Evolutionary conservation across 2,797 vertebrate species (phyloP).

Genomic region (Mallotus villosus): DNA sequence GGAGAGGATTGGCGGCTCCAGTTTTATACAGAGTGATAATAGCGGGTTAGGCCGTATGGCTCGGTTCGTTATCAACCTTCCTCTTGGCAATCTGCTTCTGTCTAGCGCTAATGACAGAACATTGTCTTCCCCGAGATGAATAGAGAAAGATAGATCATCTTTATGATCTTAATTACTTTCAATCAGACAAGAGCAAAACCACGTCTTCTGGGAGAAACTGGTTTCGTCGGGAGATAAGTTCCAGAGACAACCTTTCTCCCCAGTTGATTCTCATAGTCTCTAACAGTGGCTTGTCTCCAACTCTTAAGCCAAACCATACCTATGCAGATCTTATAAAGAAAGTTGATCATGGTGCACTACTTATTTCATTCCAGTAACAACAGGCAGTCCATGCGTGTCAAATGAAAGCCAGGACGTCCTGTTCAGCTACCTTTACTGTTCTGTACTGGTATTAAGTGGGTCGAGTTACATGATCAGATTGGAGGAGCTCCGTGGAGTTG

Average conservation of each 20-base stretch:
- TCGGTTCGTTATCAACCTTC: constrained; percentile 26
- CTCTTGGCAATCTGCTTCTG: constrained; percentile 11
- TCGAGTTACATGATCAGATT: constrained; percentile 61
- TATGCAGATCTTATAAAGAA: constrained; percentile 19
- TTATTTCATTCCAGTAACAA: constrained; percentile 25
- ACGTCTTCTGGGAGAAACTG: background rate
- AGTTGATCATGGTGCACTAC: constrained; percentile 16
- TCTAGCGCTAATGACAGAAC: constrained; percentile 11
- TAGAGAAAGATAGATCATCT: background rate
- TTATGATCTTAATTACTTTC: background rate
- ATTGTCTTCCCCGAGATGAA: background rate
- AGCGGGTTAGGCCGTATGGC: constrained; percentile 24
- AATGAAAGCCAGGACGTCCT: constrained; percentile 45
- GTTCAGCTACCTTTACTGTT: constrained; percentile 39
- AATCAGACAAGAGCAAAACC: background rate
- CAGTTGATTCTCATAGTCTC: background rate
- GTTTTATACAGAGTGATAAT: constrained; percentile 41
- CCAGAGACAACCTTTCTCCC: background rate
- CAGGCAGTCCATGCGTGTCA: constrained; percentile 17
- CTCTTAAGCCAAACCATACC: constrained; percentile 27
- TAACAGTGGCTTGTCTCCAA: constrained; percentile 1
- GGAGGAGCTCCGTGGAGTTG: constrained; percentile 55
- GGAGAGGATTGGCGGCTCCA: constrained; percentile 13
- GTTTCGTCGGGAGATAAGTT: no score
- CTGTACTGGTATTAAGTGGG: constrained; percentile 65